Conservation (phyloP, 2,888 invertebrate genomes). For the Mycalesis mineus region DNA sequence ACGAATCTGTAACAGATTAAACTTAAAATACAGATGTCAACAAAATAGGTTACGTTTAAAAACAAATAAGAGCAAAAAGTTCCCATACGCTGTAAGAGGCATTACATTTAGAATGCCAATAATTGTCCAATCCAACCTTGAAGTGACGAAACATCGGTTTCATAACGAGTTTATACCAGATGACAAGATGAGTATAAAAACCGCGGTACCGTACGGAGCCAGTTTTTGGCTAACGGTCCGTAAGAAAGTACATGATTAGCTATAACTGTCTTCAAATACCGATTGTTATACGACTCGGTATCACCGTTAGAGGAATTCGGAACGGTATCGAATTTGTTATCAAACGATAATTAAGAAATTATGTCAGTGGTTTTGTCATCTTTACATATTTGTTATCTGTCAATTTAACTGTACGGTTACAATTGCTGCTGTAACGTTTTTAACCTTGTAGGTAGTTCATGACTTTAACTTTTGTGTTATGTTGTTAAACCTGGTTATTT, state of each 20-base stretch:
- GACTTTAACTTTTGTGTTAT: no score
- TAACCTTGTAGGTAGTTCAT: no score
- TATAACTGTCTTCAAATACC: constrained; percentile 62
- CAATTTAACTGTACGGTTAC: no score
- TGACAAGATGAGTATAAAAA: constrained; percentile 51
- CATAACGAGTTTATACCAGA: constrained; percentile 66
- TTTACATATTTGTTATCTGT: no score
- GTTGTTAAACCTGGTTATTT: no score
- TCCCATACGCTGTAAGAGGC: not conserved
- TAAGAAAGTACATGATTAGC: constrained; percentile 72
- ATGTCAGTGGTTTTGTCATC: constrained; percentile 14
- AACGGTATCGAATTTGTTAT: constrained; percentile 13
- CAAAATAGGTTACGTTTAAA: not conserved
- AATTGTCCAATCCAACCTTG: constrained; percentile 50
- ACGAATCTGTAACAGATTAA: no score
- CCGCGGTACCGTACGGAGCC: constrained; percentile 73
- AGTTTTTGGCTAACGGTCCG: constrained; percentile 69
- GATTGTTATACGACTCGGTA: constrained; percentile 22
- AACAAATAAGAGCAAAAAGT: not conserved
- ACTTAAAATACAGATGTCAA: no score
- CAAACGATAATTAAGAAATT: constrained; percentile 18
- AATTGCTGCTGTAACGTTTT: no score
- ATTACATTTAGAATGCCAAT: constrained; percentile 20
- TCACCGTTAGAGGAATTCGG: constrained; percentile 21
- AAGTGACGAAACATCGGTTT: constrained; percentile 65